A percentile compares a stretch with the other conserved stretches of the same genome.
phyloP scores from a whole-genome alignment of 2,797 vertebrate species.

The Crypturellus tataupa region DNA sequence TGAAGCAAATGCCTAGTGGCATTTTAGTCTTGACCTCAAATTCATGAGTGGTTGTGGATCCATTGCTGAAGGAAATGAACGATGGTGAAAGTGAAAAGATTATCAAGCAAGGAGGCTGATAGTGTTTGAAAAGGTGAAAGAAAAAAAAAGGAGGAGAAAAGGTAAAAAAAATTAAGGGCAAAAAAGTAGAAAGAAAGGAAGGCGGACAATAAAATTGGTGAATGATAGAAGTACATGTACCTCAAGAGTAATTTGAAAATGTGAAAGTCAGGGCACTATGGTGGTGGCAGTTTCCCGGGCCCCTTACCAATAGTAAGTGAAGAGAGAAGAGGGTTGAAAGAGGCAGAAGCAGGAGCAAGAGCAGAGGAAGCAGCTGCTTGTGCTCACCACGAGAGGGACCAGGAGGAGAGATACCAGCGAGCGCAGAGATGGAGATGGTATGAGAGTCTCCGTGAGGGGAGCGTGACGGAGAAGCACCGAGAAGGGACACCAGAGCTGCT shows the following conservation, averaged over 20 bases:
- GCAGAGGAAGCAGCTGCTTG: too few relatives aligned
- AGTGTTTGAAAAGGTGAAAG: neutral
- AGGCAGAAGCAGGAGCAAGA: neutral
- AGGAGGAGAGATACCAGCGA: neutral
- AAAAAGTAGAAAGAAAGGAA: neutral
- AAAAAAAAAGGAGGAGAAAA: neutral
- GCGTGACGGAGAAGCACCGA: neutral
- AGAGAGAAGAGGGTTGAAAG: neutral
- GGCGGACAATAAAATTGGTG: neutral
- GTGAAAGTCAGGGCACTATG: neutral
- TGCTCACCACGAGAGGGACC: neutral
- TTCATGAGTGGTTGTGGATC: neutral
- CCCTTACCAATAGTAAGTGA: neutral
- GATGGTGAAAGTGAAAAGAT: neutral
- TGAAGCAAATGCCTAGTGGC: fast-evolving
- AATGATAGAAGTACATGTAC: neutral
- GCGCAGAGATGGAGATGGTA: neutral
- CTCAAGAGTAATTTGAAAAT: neutral
- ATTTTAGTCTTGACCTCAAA: neutral
- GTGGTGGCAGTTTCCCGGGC: fast-evolving
- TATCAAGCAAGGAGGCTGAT: neutral
- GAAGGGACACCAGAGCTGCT: neutral
- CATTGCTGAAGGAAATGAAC: neutral
- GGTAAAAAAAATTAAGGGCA: neutral
- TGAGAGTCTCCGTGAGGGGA: neutral